Percentiles rank a stretch among this genome's conserved stretches.
phyloP scores from a whole-genome alignment of 2,113 vertebrate genomes.

The Poeciliopsis occidentalis region DNA sequence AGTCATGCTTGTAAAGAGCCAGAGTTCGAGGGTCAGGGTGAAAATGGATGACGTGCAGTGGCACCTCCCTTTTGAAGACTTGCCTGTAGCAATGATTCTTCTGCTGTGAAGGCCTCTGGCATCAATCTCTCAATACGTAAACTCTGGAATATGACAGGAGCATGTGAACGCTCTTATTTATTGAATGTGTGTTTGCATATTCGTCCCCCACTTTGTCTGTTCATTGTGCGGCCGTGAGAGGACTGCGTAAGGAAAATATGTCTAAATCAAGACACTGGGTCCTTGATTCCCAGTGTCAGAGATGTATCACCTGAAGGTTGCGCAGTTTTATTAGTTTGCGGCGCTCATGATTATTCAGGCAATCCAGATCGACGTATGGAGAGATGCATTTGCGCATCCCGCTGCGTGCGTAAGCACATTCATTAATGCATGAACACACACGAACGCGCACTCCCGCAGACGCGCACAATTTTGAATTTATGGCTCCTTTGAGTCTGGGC shows the following conservation, averaged over 20 bases:
- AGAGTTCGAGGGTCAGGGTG: slow-evolving; percentile 38
- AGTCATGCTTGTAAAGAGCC: slow-evolving; percentile 35
- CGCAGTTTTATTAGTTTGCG: slow-evolving; percentile 19
- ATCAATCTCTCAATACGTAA: slow-evolving; percentile 61
- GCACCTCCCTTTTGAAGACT: slow-evolving; percentile 35
- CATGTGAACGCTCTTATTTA: background rate
- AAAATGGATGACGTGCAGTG: slow-evolving; percentile 34
- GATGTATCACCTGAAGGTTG: slow-evolving; percentile 27
- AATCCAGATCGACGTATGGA: slow-evolving; percentile 8
- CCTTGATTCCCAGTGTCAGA: slow-evolving; percentile 22
- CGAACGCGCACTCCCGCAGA: slow-evolving; percentile 1
- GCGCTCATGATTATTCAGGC: slow-evolving; percentile 27
- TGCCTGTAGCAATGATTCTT: slow-evolving; percentile 50
- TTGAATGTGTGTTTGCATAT: slow-evolving; percentile 18
- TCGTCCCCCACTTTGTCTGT: slow-evolving; percentile 7
- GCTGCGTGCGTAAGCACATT: slow-evolving; percentile 10
- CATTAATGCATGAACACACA: background rate
- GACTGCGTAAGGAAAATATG: background rate
- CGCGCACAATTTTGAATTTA: slow-evolving; percentile 57
- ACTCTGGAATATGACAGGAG: slow-evolving; percentile 63
- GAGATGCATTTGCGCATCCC: slow-evolving; percentile 7
- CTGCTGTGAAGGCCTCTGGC: slow-evolving; percentile 25
- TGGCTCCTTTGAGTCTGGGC: slow-evolving; percentile 60
- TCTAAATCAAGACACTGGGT: slow-evolving; percentile 11
- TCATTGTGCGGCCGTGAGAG: background rate